phyloP scores from a whole-genome alignment of 2,888 invertebrate genomes.

The Melanargia galathea region DNA sequence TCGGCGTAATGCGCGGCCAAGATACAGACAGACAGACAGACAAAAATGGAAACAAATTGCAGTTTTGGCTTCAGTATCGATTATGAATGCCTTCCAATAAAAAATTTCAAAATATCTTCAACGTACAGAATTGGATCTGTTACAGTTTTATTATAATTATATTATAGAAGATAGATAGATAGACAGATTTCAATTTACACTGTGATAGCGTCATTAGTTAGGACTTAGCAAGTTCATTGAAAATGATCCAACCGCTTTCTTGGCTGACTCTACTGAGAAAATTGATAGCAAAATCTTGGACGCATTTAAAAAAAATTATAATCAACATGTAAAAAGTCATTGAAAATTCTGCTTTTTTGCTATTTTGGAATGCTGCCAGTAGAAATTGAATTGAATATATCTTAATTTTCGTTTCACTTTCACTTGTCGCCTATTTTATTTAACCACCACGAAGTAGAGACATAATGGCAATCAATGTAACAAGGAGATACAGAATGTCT shows the following conservation, averaged over 20 bases:
- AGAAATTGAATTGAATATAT: slow-evolving; percentile 4
- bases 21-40: no score
- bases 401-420: slow-evolving; percentile 8
- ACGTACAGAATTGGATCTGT: no score
- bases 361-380: not conserved
- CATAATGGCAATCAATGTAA: not conserved
- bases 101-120: no score
- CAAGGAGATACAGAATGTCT: not conserved
- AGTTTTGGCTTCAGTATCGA: no score
- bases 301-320: not conserved
- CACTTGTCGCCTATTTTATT: not conserved
- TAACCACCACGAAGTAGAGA: not conserved
- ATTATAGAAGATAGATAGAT: no score
- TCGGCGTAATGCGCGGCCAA: no score
- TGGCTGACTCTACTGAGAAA: not conserved
- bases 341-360: not conserved
- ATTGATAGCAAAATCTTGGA: not conserved
- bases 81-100: no score
- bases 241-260: not conserved
- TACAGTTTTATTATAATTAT: no score
- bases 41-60: no score
- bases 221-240: not conserved
- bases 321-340: slow-evolving; percentile 6
- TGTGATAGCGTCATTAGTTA: not conserved
- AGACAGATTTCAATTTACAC: not conserved